Evolutionary conservation across 2,888 invertebrate genomes (phyloP), one percentile per base, ranked within the genome.

Genomic region (Busseola fusca): DNA sequence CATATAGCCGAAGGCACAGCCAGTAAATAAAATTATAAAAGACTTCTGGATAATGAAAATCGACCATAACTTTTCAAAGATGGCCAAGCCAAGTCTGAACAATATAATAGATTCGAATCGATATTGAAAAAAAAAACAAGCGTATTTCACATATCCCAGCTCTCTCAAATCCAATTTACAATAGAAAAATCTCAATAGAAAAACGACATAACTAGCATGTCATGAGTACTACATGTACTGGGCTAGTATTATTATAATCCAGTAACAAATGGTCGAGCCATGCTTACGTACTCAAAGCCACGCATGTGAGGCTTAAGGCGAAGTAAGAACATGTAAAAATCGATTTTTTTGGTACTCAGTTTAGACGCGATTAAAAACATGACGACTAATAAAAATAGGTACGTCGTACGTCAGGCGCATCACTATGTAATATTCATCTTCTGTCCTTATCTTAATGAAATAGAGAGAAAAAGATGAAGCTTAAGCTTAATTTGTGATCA

Each of bases 221-320:
- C 56, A 62, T 52, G 25, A 62, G 68, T 72, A 74, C 56, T 56
- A 60, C 42, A 71, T 73, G 68, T 64, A 67, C 56, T 77, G 54
- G 27, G 5, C 63, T 66, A 72, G 76, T 81, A 78, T 83, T 85
- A 82, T 86, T 87, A 84, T 90, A 90, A 90, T 89, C 90, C 88
- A 89, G 85, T 89, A 88, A 90, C 86, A 87, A 89, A 90, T 89
- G 88, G 84, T 85, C 84, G 84, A 72, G 60, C 74, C 72, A 81
- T 76, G 83, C 85, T 84, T 84, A 78, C 81, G 78, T 73, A 82
- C 81, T 79, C 80, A 80, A 71, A 80, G 48, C 64, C 37, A 80
- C 27, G 71, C 73, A 76, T 76, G 60, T 45, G 59, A 25, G 54
- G 40, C 3, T 84, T 85, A 85, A 85, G 84, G 86, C 58, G 72